Base-by-base conservation (phyloP, 2,113 vertebrate species). In the Paradoxurus hermaphroditus region DNA sequence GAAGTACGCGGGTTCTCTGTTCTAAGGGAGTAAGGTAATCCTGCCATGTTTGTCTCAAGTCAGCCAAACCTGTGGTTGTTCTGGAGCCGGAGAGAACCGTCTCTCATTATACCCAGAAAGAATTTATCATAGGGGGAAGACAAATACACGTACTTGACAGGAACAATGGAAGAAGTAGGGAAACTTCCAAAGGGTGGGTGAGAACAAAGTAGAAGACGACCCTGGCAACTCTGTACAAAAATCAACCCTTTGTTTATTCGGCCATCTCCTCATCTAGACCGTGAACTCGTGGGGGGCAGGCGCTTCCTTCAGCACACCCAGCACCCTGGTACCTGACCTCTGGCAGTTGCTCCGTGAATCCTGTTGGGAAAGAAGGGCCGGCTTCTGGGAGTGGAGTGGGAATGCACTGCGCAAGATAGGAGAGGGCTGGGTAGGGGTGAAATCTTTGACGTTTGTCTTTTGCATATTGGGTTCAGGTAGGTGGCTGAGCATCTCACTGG, bases 31-130 rank as follows among this genome's bases (percentile, higher is more conserved):
- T 8, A 9, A 36, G 46, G n/a, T 21, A 27, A 6, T 14, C 36
- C n/a, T 1, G 9, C 34, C 39, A 18, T 1, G 0, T 72, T 56
- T 21, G n/a, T 90, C 31, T n/a, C 44, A 10, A 0, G 1, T 49
- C 36, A 31, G 11, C 18, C 36, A 34, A 36, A 14, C 68, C 70
- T 36, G 67, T 36, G 18, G 6, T 49, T 13, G 51, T 8, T 56
- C 72, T 72, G 3, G 19, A 29, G 16, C 25, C 34, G 18, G 4
- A 41, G n/a, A 15, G 25, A 62, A 36, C 53, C 16, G 72, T 72
- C 44, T 77, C 36, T 75, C 67, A 0, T 31, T 46, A 12, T 59
- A 39, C 44, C 29, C 4, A 16, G 67, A 36, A 67, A 86, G 78
- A 84, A 62, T 56, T 44, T 34, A 21, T 59, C 31, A 1, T 44